These are phyloP conservation scores for Micropoecilia bifurca DNA, from an alignment of 2,797 vertebrate genomes.

Conservation along the genomic window DNA sequence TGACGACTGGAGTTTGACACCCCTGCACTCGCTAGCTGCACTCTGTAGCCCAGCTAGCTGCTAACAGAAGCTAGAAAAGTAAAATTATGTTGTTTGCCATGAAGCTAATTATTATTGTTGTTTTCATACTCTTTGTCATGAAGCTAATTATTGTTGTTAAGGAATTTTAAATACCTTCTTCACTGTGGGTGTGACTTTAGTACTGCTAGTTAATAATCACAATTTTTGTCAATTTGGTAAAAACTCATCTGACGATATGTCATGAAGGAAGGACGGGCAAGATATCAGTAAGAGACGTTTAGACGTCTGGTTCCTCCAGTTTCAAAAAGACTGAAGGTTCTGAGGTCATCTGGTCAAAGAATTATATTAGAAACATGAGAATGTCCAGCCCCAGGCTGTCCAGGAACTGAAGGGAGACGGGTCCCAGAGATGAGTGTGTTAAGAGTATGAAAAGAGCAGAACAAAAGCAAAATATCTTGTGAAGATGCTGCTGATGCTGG, in stretches of 20 bases:
- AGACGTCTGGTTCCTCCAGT: neutral
- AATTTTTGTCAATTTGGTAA: neutral
- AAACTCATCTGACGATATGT: neutral
- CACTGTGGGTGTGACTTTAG: neutral
- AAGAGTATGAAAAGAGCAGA: neutral
- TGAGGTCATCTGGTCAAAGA: neutral
- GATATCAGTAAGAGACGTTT: neutral
- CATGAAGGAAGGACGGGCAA: neutral
- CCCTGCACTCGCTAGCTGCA: too few species aligned
- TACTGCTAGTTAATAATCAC: neutral
- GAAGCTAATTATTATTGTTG: neutral
- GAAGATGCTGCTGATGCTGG: neutral
- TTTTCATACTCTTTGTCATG: too few species aligned
- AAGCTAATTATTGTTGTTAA: neutral
- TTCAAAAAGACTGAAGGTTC: neutral
- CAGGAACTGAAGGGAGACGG: neutral
- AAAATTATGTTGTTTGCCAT: neutral
- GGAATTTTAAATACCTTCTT: neutral
- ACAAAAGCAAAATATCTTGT: neutral
- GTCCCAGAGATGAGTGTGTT: neutral
- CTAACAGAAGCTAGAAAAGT: neutral
- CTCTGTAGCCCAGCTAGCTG: neutral
- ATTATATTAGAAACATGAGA: neutral
- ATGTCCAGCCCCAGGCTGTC: neutral
- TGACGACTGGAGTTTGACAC: too few species aligned